Base-by-base conservation (phyloP, 2,888 invertebrate species). In the Ophion ellenae region DNA sequence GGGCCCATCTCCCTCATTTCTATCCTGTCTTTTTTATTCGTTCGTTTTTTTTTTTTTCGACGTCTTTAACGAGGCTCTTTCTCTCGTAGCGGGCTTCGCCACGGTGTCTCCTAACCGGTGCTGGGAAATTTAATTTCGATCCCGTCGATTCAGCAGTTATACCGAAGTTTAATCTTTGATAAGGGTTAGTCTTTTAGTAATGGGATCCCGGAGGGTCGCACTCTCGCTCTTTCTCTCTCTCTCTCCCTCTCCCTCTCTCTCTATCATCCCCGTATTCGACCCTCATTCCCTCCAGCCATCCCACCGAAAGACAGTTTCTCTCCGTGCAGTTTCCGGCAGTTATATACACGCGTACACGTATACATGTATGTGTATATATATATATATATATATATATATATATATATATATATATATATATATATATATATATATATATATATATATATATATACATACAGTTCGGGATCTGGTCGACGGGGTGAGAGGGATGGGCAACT, bases 141-240 rank as follows among this genome's bases (percentile, higher is more conserved):
- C 94, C 94, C 94, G 95, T 95, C 94, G 95, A 95, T 95, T 95
- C 95, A 95, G 95, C 95, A 95, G 94, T 95, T 94, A 94, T 95
- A 95, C 94, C 94, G 92, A 94, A 95, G 95, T 95, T 95, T 95
- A 94, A 95, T 95, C 94, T 95, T 94, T 94, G 94, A 94, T 94
- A 94, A 94, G 94, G 94, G 94, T 93, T 94, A 93, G 94, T 94
- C 94, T 94, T 93, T 93, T 94, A 93, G 94, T 94, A 94, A 94
- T 94, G 94, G 94, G 93, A 93, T 94, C 92, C 90, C 89, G 89
- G 92, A 90, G 92, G 92, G 92, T 88, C 90, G 89, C 88, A 81
- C 78, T 53, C 53, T 53, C 14, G 4, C 53, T 5, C 17, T 5
- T 17, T 53, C 17, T 17, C 3, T 7, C 47, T 14, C 47, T 32